Conservation (phyloP, 1,140 invertebrate species). For the Parasteatoda tepidariorum region DNA sequence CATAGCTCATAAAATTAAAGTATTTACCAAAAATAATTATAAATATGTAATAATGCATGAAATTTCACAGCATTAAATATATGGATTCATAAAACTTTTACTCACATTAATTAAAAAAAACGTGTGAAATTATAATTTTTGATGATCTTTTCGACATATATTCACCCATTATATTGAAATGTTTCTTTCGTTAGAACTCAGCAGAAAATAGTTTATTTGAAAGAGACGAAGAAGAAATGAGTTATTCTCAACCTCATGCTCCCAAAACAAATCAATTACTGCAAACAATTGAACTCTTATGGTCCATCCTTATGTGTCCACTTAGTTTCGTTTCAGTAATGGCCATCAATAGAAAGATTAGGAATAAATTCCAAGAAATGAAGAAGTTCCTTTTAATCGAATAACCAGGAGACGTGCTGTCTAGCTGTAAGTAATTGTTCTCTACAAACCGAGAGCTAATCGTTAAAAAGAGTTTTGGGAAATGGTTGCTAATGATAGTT, state of each 20-base stretch:
- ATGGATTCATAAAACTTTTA: too few relatives aligned
- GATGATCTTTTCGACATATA: too few relatives aligned
- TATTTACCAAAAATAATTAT: too few relatives aligned
- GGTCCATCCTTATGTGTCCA: background rate
- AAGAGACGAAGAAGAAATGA: background rate
- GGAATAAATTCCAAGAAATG: slow-evolving; percentile 39
- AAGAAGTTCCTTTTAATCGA: slow-evolving; percentile 33
- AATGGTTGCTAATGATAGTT: slow-evolving; percentile 39
- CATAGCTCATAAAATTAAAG: too few relatives aligned
- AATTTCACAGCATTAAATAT: too few relatives aligned
- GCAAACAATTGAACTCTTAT: slow-evolving; percentile 18
- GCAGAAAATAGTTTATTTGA: too few relatives aligned
- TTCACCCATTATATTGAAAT: too few relatives aligned
- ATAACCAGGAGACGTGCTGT: slow-evolving; percentile 28
- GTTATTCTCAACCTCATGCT: background rate
- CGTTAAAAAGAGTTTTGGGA: slow-evolving; percentile 42
- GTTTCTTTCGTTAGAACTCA: too few relatives aligned
- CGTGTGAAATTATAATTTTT: too few relatives aligned
- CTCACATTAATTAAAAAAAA: too few relatives aligned
- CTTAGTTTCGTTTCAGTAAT: slow-evolving; percentile 10
- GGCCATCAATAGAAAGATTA: slow-evolving; percentile 1
- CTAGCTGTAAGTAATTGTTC: slow-evolving; percentile 46
- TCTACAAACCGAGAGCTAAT: slow-evolving; percentile 30
- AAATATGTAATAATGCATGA: too few relatives aligned
- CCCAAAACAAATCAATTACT: slow-evolving; percentile 36